Base-by-base conservation (phyloP, 1,140 invertebrate genomes). In the Daktulosphaira vitifoliae region DNA sequence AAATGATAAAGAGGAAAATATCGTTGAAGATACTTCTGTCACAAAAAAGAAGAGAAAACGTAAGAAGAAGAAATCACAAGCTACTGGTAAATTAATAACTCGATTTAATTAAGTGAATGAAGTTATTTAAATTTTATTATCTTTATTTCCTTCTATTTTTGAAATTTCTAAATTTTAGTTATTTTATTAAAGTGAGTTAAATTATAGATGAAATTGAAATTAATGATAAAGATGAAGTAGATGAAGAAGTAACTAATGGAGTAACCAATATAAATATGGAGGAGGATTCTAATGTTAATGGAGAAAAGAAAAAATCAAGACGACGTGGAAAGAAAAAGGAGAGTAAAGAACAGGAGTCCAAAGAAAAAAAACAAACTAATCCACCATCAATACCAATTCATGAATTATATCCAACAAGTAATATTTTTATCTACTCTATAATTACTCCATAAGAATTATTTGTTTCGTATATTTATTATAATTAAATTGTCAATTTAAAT, bases 371-470 rank as follows among this genome's bases (percentile, higher is more conserved):
- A 39, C 89, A 92, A 76, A 92, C 89, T 11, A 81, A 85, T 75
- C 92, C 92, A 16, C 92, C 94, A 11, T 82, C 86, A 16, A 82
- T 96, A 71, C 86, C 95, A 0, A 88, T 98, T 69, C 78, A 81
- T 1, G 86, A 94, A 64, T 77, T 96, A 4, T 98, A 84, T 72
- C 83, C 89, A 5, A 83, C 92, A 79, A 89, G 86, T 75, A 81
- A 82, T 74, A 77, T 18, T 66, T 48, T 16, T 23, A 13, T 23
- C 49, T n/a, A 8, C 5, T 56, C 16, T 8, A 7, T 22, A 13
- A 6, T 50, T 16, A 8, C 8, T 18, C 22, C 11, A 16, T 50
- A 18, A 23, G 16, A 8, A 9, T 9, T 50, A 11, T 11, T 9
- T 18, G 8, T 9, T 50, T n/a, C n/a, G n/a, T n/a, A n/a, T n/a